phyloP scores from a whole-genome alignment of 2,888 invertebrate genomes.

The Ochropleura leucogaster region DNA sequence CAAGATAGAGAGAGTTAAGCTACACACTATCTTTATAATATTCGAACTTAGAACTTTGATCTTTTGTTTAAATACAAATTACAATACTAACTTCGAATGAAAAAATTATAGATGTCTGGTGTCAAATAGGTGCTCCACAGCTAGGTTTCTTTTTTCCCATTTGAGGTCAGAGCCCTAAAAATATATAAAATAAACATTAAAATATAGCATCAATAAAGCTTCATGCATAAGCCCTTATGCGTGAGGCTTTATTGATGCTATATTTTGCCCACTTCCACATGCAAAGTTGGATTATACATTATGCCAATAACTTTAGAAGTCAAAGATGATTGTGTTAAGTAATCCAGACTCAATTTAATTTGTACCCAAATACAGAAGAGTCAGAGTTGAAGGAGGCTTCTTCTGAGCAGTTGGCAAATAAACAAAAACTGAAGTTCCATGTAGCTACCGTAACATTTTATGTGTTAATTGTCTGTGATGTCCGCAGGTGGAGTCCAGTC shows the following conservation, averaged over 20 bases:
- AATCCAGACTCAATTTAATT: not conserved
- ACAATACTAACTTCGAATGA: not conserved
- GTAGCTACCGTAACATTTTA: not conserved
- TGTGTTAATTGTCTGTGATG: not conserved
- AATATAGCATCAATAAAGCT: too few relatives aligned
- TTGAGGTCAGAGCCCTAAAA: too few relatives aligned
- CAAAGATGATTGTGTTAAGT: not conserved
- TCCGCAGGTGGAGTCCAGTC: conserved; percentile 93
- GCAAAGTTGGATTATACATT: too few relatives aligned
- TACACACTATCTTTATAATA: conserved; percentile 11
- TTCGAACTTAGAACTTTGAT: conserved; percentile 12
- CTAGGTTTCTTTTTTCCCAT: not conserved
- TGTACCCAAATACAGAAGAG: not conserved
- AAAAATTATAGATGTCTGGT: not conserved
- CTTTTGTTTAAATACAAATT: not conserved
- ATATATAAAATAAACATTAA: too few relatives aligned
- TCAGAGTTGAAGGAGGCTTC: not conserved
- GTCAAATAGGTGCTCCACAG: not conserved
- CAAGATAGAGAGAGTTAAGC: conserved; percentile 5
- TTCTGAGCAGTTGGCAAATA: not conserved
- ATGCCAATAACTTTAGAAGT: too few relatives aligned
- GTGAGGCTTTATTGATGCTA: too few relatives aligned
- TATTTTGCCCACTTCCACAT: too few relatives aligned
- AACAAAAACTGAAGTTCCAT: not conserved
- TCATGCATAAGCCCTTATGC: too few relatives aligned